Evolutionary conservation across 92 coral and sea anemone species (phyloP), one percentile per base, ranked within the genome.

Genomic region (Chrysogorgia sp.): DNA sequence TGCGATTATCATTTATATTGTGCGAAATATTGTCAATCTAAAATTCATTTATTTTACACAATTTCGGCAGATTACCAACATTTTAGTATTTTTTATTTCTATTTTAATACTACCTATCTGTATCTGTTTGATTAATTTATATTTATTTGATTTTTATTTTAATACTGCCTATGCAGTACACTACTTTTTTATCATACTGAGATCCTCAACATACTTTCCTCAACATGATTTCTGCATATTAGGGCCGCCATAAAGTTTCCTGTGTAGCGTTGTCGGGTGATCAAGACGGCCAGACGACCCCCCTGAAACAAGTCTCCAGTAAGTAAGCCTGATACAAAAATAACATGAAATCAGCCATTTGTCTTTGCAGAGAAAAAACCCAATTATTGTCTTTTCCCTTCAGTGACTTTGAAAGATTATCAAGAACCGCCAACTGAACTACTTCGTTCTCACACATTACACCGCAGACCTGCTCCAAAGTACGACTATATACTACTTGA

Each of bases 391-490:
- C n/a, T n/a, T 20, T 81, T 34, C 25, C 14, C 81, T 81, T 58
- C 75, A 92, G 97, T 92, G 76, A 91, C 90, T 32, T 89, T 89
- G 28, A 74, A 83, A 20, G 91, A 88, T 65, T 92, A 86, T 66
- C 85, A 82, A 49, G 80, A 80, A 34, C 97, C 97, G 34, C 88
- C 96, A 17, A 62, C 64, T 47, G 93, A 86, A 40, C 61, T 56
- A 28, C 83, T 81, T 33, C 67, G 78, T 26, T 53, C 32, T 43
- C 76, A 25, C 40, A 69, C 45, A 70, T 40, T 91, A 57, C 79
- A 83, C 71, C 92, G 91, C 29, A 82, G 84, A 49, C 88, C 62
- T 20, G 86, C 87, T 0, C 91, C 87, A 20, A 74, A 49, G 58
- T 85, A 90, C 65, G 72, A 80, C 67, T 93, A 91, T 83, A 85